Conservation (phyloP, 1,140 invertebrate genomes). For the Bombyx mandarina region DNA sequence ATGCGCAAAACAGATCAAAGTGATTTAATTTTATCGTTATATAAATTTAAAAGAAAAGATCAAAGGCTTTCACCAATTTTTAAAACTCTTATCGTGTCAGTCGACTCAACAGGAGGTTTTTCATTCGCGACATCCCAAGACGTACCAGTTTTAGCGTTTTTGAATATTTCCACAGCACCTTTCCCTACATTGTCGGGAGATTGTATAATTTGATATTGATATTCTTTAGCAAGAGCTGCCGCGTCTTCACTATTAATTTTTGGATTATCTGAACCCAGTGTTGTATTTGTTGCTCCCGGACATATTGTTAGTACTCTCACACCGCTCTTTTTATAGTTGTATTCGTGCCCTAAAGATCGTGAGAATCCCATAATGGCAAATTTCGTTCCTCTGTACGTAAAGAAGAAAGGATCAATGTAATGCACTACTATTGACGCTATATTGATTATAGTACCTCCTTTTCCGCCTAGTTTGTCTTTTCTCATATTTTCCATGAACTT, state of each 20-base stretch:
- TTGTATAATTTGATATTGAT: slow-evolving; percentile 19
- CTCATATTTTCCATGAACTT: slow-evolving; percentile 68
- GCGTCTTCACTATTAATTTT: no score
- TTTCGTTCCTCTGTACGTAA: slow-evolving; percentile 79
- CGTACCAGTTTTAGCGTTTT: slow-evolving; percentile 11
- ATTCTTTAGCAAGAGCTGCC: no score
- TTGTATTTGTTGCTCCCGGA: slow-evolving; percentile 65
- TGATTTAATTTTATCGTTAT: not conserved
- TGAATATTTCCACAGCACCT: slow-evolving; percentile 33
- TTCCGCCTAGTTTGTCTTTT: slow-evolving; percentile 70
- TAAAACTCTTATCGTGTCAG: no score
- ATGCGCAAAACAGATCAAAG: not conserved
- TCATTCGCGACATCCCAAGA: not conserved
- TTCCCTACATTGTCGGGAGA: slow-evolving; percentile 29
- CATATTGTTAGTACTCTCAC: slow-evolving; percentile 70
- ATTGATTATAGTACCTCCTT: slow-evolving; percentile 76
- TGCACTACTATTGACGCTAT: slow-evolving; percentile 75
- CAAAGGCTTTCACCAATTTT: no score
- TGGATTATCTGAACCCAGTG: no score
- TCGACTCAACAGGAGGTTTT: not conserved
- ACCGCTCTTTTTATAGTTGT: slow-evolving; percentile 70
- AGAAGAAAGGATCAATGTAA: slow-evolving; percentile 72
- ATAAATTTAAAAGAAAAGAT: not conserved
- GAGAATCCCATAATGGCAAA: slow-evolving; percentile 73
- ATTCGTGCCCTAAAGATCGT: slow-evolving; percentile 66